Base-by-base conservation (phyloP, 2,113 vertebrate genomes). In the Budorcas taxicolor region DNA sequence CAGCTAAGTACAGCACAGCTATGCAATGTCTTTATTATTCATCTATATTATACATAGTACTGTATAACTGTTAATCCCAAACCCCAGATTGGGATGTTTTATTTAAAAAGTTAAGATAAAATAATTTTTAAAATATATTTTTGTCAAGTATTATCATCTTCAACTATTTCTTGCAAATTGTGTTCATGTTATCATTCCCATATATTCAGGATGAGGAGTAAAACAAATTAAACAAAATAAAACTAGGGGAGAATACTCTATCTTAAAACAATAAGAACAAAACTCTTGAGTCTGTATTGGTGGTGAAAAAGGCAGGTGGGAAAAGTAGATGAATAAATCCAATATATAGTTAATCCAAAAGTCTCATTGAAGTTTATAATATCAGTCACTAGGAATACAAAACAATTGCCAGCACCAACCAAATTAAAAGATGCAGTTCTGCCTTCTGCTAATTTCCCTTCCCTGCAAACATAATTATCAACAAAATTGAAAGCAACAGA, bases 341-440 rank as follows among this genome's bases (percentile, higher is more conserved):
- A 93, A 67, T 90, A 93, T 94, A 74, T 16, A n/a, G 23, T 55
- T 96, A 58, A 95, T 84, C 19, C 52, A 84, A 64, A 96, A 90
- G 71, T 95, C 14, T 89, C 58, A 87, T 81, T 91, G 85, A 4
- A 83, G 11, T 96, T 57, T 93, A 53, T 15, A 62, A 4, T 33
- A 87, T 57, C 47, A 60, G 7, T 91, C n/a, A 64, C 12, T 96
- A 82, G 50, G 80, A 95, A 74, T 60, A 60, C 3, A 95, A 82
- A 91, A 64, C 0, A 29, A 80, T 88, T 91, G 31, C 21, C 67
- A 95, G 76, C 40, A 95, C 5, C 90, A 58, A 80, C 40, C 36
- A 93, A 64, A 76, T 94, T 74, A 92, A 97, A 92, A 93, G 5
- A 60, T 91, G 23, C 4, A 53, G 1, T 90, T 96, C 47, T 86